Evolutionary conservation across 1,140 invertebrate genomes (phyloP).

Genomic region (Neodiprion virginianus): DNA sequence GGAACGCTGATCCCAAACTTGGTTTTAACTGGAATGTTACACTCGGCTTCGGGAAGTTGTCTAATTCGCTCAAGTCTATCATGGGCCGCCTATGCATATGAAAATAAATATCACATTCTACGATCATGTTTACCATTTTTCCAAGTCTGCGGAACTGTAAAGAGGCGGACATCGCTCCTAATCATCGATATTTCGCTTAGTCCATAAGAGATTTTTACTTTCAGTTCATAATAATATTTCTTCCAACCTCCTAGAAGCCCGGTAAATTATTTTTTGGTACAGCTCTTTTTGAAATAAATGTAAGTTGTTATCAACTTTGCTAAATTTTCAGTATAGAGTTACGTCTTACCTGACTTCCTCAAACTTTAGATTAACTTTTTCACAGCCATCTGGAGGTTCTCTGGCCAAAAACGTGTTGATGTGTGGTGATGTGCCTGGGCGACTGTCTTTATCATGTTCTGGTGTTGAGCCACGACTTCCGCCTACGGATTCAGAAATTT

Average conservation of each 20-base stretch:
- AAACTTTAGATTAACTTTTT: constrained; percentile 77
- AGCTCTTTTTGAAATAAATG: too few relatives aligned
- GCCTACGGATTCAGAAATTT: constrained; percentile 42
- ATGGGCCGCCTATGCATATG: constrained; percentile 55
- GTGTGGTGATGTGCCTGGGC: constrained; percentile 77
- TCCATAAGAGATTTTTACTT: too few relatives aligned
- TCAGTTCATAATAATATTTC: too few relatives aligned
- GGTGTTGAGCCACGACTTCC: constrained; percentile 69
- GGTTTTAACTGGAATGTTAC: constrained; percentile 80
- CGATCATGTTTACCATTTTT: too few relatives aligned
- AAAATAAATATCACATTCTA: not conserved
- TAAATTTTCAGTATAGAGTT: too few relatives aligned
- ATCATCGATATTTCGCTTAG: too few relatives aligned
- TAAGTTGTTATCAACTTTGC: too few relatives aligned
- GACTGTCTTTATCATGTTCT: constrained; percentile 64
- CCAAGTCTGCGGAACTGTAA: too few relatives aligned
- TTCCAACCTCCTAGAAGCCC: too few relatives aligned
- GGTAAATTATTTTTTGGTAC: too few relatives aligned
- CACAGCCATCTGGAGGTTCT: constrained; percentile 88
- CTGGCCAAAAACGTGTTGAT: constrained; percentile 84
- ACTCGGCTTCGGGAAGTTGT: constrained; percentile 67
- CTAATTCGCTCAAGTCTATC: constrained; percentile 61
- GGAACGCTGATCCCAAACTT: constrained; percentile 82
- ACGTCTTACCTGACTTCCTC: constrained; percentile 67
- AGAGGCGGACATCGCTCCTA: too few relatives aligned